These are phyloP conservation scores for Ormia ochracea DNA, from an alignment of 2,888 invertebrate species.

Conservation along the genomic window DNA sequence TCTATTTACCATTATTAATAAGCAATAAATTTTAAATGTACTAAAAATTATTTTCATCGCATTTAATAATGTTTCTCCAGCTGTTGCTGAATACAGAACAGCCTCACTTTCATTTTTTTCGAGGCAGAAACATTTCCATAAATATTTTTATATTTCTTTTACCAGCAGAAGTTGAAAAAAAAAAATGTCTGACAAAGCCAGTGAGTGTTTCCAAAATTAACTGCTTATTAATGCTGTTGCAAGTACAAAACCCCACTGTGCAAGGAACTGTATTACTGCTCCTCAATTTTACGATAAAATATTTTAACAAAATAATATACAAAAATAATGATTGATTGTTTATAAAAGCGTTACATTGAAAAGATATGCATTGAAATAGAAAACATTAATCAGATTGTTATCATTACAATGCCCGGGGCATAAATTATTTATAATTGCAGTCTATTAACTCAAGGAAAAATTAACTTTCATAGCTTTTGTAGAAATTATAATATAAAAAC, in stretches of 20 bases:
- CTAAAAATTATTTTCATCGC: too few species aligned
- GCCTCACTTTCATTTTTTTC: too few species aligned
- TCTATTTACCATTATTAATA: too few species aligned
- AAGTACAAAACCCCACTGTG: not conserved
- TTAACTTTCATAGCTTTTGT: not conserved
- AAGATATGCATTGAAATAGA: not conserved
- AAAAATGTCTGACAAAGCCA: too few species aligned
- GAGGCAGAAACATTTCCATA: too few species aligned
- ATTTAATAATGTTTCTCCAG: too few species aligned
- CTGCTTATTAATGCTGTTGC: too few species aligned
- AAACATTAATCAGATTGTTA: constrained; percentile 50
- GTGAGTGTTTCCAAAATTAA: too few species aligned
- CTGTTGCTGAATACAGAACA: too few species aligned
- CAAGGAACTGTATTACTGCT: constrained; percentile 4
- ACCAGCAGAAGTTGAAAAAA: too few species aligned
- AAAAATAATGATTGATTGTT: constrained; percentile 61
- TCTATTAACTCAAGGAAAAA: constrained; percentile 2
- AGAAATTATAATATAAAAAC: not conserved
- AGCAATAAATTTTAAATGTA: too few species aligned
- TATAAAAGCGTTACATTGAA: not conserved
- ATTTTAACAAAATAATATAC: constrained; percentile 2
- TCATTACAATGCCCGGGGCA: constrained; percentile 42
- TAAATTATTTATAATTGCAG: constrained; percentile 41
- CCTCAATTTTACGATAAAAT: not conserved
- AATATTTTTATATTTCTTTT: too few species aligned